These are phyloP conservation scores for Aulostomus chinensis DNA, from an alignment of 2,797 vertebrate genomes.

Conservation along the genomic window DNA sequence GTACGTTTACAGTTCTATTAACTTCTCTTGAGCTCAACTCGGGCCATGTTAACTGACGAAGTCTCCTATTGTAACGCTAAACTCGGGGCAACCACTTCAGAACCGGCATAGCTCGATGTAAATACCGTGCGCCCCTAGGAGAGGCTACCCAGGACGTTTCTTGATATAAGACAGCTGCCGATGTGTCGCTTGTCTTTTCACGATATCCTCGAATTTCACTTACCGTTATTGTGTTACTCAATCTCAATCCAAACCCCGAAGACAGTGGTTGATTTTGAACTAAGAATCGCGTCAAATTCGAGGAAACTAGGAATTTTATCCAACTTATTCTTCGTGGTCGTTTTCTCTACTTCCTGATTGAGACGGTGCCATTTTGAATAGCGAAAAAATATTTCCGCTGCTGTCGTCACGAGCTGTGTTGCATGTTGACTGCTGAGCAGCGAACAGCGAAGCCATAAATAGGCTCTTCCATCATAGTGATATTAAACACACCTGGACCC, in stretches of 20 bases:
- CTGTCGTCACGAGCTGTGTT: constrained; percentile 66
- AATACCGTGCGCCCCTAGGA: constrained; percentile 67
- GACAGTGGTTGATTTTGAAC: constrained; percentile 9
- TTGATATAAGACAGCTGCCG: constrained; percentile 55
- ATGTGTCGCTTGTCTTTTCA: constrained; percentile 64
- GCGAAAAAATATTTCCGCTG: constrained; percentile 79
- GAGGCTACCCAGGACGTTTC: constrained; percentile 60
- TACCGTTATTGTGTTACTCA: constrained; percentile 46
- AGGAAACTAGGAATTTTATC: constrained; percentile 59
- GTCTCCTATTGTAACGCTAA: constrained; percentile 4
- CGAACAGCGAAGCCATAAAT: constrained; percentile 31
- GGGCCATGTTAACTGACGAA: neutral
- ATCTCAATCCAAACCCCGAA: constrained; percentile 46
- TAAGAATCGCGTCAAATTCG: constrained; percentile 45
- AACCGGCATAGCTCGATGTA: constrained; percentile 37
- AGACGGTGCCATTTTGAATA: constrained; percentile 83
- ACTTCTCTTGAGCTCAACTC: neutral
- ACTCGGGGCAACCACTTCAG: neutral
- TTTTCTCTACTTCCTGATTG: constrained; percentile 79
- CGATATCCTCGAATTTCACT: constrained; percentile 52
- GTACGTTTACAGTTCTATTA: no score
- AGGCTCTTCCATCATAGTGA: constrained; percentile 15
- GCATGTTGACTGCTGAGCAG: constrained; percentile 38
- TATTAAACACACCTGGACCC: neutral
- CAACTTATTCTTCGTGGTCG: constrained; percentile 76